These are phyloP conservation scores for Spinibarbus caldwelli DNA, from an alignment of 2,797 vertebrate genomes.

Conservation along the genomic window DNA sequence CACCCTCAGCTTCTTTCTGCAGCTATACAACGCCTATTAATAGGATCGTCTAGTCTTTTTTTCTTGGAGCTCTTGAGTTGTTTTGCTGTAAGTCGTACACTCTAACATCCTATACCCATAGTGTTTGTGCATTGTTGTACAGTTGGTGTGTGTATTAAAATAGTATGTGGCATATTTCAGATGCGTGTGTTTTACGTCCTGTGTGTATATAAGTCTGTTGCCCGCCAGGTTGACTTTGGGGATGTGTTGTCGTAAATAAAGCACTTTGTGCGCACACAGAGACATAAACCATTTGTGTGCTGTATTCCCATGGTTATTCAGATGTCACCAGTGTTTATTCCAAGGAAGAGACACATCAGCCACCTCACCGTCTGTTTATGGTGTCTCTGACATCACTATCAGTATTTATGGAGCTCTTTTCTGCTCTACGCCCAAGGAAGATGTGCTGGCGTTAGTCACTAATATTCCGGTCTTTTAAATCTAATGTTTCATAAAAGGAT, in stretches of 20 bases:
- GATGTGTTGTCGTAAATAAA: constrained; percentile 79
- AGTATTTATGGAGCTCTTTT: constrained; percentile 49
- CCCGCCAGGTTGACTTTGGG: constrained; percentile 64
- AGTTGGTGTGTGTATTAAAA: constrained; percentile 26
- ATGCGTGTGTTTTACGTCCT: constrained; percentile 3
- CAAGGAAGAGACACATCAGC: constrained; percentile 80
- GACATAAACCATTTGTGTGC: constrained; percentile 67
- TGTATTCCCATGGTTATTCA: constrained; percentile 79
- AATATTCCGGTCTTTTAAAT: constrained; percentile 28
- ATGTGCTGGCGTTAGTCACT: constrained; percentile 3
- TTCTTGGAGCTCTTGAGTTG: constrained; percentile 62
- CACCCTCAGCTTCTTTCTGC: not conserved
- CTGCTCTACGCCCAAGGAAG: constrained; percentile 1
- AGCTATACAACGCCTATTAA: constrained; percentile 62
- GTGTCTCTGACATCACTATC: constrained; percentile 70
- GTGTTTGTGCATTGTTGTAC: constrained; percentile 15
- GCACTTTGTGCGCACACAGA: constrained; percentile 62
- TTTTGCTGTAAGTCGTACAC: constrained; percentile 36
- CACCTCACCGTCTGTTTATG: constrained; percentile 81
- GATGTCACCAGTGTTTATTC: constrained; percentile 83
- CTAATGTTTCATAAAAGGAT: constrained; percentile 15
- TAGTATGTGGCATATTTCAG: constrained; percentile 16
- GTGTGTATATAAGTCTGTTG: constrained; percentile 43
- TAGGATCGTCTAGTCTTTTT: constrained; percentile 60
- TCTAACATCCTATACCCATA: not conserved